These are phyloP conservation scores for Antitype chi DNA, from an alignment of 2,888 invertebrate genomes.

Conservation along the genomic window DNA sequence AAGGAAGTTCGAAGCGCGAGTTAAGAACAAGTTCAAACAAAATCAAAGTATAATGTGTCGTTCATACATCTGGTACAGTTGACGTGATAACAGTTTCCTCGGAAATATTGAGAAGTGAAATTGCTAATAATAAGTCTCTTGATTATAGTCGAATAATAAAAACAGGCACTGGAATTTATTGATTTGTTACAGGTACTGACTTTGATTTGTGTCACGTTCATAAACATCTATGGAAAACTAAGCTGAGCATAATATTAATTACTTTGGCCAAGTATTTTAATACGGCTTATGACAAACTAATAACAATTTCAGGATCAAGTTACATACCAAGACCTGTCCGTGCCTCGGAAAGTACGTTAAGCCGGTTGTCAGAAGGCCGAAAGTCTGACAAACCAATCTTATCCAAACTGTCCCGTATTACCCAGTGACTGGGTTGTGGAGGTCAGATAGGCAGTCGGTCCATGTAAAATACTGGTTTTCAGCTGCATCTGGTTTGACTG, in stretches of 20 bases:
- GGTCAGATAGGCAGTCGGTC: too few relatives aligned
- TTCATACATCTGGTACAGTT: constrained; percentile 43
- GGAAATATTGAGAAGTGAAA: constrained; percentile 6
- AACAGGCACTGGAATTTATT: background rate
- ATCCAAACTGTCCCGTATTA: too few relatives aligned
- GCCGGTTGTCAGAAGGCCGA: too few relatives aligned
- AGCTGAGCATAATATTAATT: background rate
- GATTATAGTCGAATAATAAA: background rate
- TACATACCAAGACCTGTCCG: too few relatives aligned
- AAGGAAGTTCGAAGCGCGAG: constrained; percentile 32
- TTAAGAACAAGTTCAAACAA: constrained; percentile 48
- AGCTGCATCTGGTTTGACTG: too few relatives aligned
- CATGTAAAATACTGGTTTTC: too few relatives aligned
- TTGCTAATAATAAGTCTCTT: background rate
- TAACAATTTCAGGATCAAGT: too few relatives aligned
- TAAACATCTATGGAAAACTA: background rate
- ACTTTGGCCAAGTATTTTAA: background rate
- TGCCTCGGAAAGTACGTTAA: too few relatives aligned
- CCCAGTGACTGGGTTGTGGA: too few relatives aligned
- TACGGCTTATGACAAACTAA: too few relatives aligned
- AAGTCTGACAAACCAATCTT: too few relatives aligned
- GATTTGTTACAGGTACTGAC: background rate
- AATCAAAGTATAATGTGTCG: constrained; percentile 52
- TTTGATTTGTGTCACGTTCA: background rate
- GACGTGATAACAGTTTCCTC: constrained; percentile 19